phyloP scores from a whole-genome alignment of 2,888 invertebrate species.

The Lycocerus yunnanus region DNA sequence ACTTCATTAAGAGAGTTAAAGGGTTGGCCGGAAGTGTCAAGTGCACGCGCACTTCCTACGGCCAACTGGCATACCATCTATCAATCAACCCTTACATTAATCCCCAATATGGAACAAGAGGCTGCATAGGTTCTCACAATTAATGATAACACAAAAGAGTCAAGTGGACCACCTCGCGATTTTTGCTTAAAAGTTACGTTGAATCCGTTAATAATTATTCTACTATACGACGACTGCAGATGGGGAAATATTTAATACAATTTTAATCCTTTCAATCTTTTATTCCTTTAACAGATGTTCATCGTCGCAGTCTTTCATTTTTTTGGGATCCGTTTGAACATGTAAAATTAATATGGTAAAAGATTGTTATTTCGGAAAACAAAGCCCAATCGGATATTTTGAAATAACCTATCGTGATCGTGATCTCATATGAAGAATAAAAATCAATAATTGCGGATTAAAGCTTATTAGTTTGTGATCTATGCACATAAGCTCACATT shows the following conservation, averaged over 20 bases:
- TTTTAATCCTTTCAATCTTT: not conserved
- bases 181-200: not conserved
- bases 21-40: conserved; percentile 54
- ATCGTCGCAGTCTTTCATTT: not conserved
- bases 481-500: no score
- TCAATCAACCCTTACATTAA: conserved; percentile 40
- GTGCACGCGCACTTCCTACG: conserved; percentile 51
- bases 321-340: not conserved
- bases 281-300: not conserved
- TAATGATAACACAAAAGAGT: conserved; percentile 20
- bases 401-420: not conserved
- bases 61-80: conserved; percentile 43
- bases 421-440: not conserved
- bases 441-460: not conserved
- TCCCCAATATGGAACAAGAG: conserved; percentile 27
- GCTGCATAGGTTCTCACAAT: conserved; percentile 30
- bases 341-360: not conserved
- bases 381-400: not conserved
- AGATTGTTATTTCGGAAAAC: not conserved
- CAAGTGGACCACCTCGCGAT: conserved; percentile 18
- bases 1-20: conserved; percentile 45
- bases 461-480: not conserved
- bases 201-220: not conserved
- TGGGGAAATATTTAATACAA: not conserved
- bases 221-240: not conserved